phyloP scores from a whole-genome alignment of 2,797 vertebrate genomes.

The Dermochelys coriacea region DNA sequence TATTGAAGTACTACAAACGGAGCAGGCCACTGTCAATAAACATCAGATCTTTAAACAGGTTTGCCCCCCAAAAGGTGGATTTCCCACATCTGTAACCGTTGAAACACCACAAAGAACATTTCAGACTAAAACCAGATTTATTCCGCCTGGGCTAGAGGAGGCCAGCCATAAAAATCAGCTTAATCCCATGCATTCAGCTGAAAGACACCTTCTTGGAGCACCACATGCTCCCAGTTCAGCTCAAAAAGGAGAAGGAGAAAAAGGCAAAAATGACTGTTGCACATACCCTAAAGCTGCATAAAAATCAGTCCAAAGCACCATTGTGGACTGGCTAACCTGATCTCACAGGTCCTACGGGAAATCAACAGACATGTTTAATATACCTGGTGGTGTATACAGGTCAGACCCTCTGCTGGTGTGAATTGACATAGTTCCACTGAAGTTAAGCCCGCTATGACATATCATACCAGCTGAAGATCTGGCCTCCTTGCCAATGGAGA shows the following conservation, averaged over 20 bases:
- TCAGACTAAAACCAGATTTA: background rate
- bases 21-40: background rate
- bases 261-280: background rate
- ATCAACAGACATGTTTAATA: background rate
- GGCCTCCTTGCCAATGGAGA: background rate
- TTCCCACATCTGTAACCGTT: background rate
- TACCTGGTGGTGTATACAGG: background rate
- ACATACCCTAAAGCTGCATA: background rate
- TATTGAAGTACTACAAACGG: background rate
- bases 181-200: background rate
- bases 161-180: background rate
- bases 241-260: accelerated
- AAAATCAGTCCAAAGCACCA: background rate
- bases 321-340: background rate
- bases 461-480: background rate
- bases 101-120: background rate
- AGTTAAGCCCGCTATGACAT: background rate
- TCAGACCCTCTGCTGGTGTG: background rate
- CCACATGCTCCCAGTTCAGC: background rate
- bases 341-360: background rate
- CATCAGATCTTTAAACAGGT: background rate
- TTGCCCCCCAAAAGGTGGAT: background rate
- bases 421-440: background rate
- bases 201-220: background rate
- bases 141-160: background rate